These are phyloP conservation scores for Scomber japonicus DNA, from an alignment of 2,113 vertebrate species.

Conservation along the genomic window DNA sequence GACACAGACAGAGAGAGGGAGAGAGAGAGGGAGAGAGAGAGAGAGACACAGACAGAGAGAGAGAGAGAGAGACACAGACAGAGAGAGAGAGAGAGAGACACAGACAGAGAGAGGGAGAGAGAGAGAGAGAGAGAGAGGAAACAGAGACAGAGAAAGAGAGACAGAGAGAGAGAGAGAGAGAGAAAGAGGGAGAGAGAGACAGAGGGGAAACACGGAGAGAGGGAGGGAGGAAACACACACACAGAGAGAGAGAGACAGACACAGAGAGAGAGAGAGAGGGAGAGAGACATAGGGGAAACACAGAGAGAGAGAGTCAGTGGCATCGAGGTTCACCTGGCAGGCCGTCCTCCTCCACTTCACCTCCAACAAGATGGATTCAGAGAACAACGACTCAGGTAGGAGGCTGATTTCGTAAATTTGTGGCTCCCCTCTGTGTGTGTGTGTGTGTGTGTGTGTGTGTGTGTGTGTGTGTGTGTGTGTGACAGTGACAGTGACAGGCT, in stretches of 20 bases:
- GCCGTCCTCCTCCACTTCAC: conserved; percentile 31
- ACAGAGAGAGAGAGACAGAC: neutral
- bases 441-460: conserved; percentile 29
- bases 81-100: too few species aligned
- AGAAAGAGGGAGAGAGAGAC: too few species aligned
- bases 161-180: too few species aligned
- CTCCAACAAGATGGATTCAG: conserved; percentile 71
- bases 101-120: too few species aligned
- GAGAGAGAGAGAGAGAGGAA: too few species aligned
- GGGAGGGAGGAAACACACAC: neutral
- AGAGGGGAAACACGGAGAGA: too few species aligned
- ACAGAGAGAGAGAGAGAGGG: too few species aligned
- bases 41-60: too few species aligned
- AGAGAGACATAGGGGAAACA: too few species aligned
- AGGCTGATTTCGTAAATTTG: conserved; percentile 25
- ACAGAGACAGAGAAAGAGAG: too few species aligned
- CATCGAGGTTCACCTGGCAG: conserved; percentile 64
- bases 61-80: too few species aligned
- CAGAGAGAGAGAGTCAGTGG: conserved; percentile 14
- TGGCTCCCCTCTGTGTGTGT: neutral
- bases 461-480: conserved; percentile 28
- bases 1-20: neutral
- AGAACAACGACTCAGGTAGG: conserved; percentile 77
- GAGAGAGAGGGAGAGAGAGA: too few species aligned
- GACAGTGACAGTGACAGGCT: neutral